These are phyloP conservation scores for Fringilla coelebs DNA, from an alignment of 2,797 vertebrate species.

Conservation along the genomic window DNA sequence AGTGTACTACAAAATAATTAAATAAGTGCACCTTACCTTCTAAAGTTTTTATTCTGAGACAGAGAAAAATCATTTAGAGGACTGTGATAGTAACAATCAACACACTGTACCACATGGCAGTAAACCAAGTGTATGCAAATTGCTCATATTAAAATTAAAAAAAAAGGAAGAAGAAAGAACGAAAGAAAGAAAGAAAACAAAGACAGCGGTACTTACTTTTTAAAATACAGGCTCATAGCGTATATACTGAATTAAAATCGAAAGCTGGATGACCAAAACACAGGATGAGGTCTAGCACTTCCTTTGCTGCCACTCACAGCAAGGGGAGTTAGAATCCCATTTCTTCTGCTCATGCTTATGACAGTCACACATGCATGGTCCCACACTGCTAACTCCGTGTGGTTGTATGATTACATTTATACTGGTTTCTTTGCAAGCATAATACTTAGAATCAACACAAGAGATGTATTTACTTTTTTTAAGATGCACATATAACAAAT, in stretches of 20 bases:
- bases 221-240: slow-evolving; percentile 77
- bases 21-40: slow-evolving; percentile 78
- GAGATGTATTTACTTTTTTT: neutral
- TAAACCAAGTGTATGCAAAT: slow-evolving; percentile 47
- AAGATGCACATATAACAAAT: neutral
- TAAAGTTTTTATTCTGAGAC: slow-evolving; percentile 73
- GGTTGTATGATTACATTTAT: neutral
- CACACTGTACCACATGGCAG: slow-evolving; percentile 52
- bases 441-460: neutral
- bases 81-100: slow-evolving; percentile 65
- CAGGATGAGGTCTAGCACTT: slow-evolving; percentile 52
- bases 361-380: slow-evolving; percentile 43
- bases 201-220: slow-evolving; percentile 78
- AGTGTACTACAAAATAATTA: slow-evolving; percentile 73
- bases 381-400: neutral
- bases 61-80: slow-evolving; percentile 71
- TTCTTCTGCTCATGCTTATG: slow-evolving; percentile 21
- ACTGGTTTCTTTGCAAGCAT: neutral
- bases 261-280: slow-evolving; percentile 71
- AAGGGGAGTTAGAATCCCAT: slow-evolving; percentile 25
- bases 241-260: slow-evolving; percentile 75
- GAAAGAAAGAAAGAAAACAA: slow-evolving; percentile 50
- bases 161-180: neutral
- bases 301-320: slow-evolving; percentile 22
- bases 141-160: slow-evolving; percentile 10